Conservation (phyloP, 2,113 vertebrate species). For the Stictonetta naevosa region DNA sequence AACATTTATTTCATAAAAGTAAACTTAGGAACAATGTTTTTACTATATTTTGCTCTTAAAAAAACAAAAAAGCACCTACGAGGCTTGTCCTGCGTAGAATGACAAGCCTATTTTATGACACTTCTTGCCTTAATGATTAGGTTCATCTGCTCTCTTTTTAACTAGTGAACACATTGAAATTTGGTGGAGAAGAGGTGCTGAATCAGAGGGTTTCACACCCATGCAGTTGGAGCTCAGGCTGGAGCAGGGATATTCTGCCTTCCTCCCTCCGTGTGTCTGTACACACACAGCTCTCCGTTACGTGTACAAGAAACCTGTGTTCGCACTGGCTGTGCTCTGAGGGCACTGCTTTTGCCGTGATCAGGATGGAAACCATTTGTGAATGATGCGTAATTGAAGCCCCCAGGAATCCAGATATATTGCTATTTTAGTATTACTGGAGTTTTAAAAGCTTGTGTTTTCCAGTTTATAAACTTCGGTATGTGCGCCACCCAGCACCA, state of each 20-base stretch:
- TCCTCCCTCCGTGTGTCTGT: not conserved
- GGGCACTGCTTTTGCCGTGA: not conserved
- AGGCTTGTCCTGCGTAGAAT: not conserved
- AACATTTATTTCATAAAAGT: not conserved
- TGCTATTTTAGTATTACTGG: not conserved
- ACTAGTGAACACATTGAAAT: not conserved
- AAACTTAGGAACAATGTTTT: not conserved
- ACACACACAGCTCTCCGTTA: not conserved
- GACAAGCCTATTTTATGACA: fast-evolving
- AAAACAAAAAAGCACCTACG: not conserved
- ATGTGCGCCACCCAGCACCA: not conserved
- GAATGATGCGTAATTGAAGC: not conserved
- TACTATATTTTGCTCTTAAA: not conserved
- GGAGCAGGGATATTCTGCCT: not conserved
- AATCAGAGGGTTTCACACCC: fast-evolving
- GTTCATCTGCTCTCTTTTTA: no score
- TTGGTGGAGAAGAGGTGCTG: not conserved
- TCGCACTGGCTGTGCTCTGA: not conserved
- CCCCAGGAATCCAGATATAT: not conserved
- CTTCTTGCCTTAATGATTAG: not conserved
- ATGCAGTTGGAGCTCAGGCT: not conserved
- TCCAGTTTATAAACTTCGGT: not conserved
- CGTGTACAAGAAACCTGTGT: not conserved
- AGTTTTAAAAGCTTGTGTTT: not conserved
- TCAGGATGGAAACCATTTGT: not conserved